Evolutionary conservation across 2,888 invertebrate species (phyloP).

Genomic region (Netelia inedita): DNA sequence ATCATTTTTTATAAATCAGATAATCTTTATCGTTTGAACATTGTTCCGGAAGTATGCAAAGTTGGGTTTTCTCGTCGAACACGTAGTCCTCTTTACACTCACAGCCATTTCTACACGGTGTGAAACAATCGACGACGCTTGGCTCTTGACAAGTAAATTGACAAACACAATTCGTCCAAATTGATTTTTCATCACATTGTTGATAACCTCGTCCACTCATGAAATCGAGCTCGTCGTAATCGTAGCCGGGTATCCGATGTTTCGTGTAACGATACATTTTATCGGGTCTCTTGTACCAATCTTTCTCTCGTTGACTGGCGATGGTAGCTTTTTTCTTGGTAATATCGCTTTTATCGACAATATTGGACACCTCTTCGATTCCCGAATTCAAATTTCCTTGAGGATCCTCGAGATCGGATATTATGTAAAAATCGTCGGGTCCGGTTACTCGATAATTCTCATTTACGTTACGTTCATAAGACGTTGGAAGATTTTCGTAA

Average conservation of each 20-base stretch:
- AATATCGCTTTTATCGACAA: slow-evolving; percentile 55
- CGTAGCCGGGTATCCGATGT: slow-evolving; percentile 81
- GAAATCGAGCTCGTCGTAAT: slow-evolving; percentile 81
- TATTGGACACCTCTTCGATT: slow-evolving; percentile 42
- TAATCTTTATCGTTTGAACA: slow-evolving; percentile 72
- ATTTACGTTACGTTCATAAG: slow-evolving; percentile 63
- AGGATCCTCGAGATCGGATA: slow-evolving; percentile 64
- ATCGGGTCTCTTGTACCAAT: slow-evolving; percentile 73
- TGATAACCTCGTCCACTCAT: slow-evolving; percentile 70
- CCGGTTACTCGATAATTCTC: slow-evolving; percentile 61
- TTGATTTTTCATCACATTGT: slow-evolving; percentile 78
- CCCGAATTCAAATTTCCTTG: slow-evolving; percentile 20
- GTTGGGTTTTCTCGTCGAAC: slow-evolving; percentile 76
- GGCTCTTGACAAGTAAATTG: slow-evolving; percentile 81
- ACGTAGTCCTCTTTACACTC: slow-evolving; percentile 82
- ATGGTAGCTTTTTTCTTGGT: slow-evolving; percentile 17
- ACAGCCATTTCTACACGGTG: slow-evolving; percentile 81
- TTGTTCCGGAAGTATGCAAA: slow-evolving; percentile 78
- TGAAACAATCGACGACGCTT: slow-evolving; percentile 81
- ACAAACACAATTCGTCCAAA: slow-evolving; percentile 82
- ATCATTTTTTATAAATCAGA: slow-evolving; percentile 61
- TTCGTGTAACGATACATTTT: slow-evolving; percentile 81
- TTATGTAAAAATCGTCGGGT: slow-evolving; percentile 78
- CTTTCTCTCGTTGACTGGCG: slow-evolving; percentile 38
- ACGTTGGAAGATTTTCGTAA: slow-evolving; percentile 76